These are phyloP conservation scores for Gymnogyps californianus DNA, from an alignment of 2,113 vertebrate genomes.

Conservation along the genomic window DNA sequence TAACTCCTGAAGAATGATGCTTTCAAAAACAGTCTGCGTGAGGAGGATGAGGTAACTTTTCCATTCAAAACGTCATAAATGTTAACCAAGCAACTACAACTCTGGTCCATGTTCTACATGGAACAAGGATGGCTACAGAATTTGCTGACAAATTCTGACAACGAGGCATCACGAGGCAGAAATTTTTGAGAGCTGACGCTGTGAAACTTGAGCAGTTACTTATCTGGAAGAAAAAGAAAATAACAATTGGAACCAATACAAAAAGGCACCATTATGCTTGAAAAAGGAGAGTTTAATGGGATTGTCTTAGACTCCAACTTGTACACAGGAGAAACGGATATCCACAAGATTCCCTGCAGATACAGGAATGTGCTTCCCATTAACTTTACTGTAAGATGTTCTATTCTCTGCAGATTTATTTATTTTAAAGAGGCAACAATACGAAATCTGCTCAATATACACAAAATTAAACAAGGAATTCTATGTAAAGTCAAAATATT, in stretches of 20 bases:
- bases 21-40: not conserved
- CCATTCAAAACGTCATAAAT: not conserved
- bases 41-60: not conserved
- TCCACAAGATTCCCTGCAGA: not conserved
- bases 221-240: not conserved
- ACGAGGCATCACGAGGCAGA: not conserved
- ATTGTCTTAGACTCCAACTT: not conserved
- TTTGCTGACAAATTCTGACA: not conserved
- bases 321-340: not conserved
- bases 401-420: not conserved
- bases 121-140: not conserved
- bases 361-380: not conserved
- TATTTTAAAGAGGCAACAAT: not conserved
- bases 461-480: not conserved
- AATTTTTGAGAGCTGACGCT: not conserved
- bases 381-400: not conserved
- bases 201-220: not conserved
- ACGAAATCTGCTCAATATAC: not conserved
- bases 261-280: not conserved
- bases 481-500: not conserved
- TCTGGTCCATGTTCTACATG: not conserved
- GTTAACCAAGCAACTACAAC: not conserved
- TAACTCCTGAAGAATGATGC: not conserved
- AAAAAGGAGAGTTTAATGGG: not conserved
- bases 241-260: not conserved